These are phyloP conservation scores for Polyergus mexicanus DNA, from an alignment of 1,140 invertebrate species.

Conservation along the genomic window DNA sequence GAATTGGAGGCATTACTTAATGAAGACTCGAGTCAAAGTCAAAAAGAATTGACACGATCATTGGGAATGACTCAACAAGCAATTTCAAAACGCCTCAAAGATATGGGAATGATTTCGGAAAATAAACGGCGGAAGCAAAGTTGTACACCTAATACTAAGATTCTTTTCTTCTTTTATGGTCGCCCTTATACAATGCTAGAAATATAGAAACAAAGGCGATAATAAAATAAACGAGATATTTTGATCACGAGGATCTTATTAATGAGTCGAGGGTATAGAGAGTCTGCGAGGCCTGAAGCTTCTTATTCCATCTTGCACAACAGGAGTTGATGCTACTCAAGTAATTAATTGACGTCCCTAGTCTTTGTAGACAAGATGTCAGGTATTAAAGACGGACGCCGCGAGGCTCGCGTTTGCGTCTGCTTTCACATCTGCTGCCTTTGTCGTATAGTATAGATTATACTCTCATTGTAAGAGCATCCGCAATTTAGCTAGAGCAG, in stretches of 20 bases:
- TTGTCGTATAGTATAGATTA: conserved; percentile 73
- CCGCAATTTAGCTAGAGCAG: conserved; percentile 33
- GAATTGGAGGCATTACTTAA: too few relatives aligned
- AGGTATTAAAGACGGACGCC: conserved; percentile 74
- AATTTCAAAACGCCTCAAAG: too few relatives aligned
- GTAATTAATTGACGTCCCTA: conserved; percentile 84
- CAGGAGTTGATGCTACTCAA: conserved; percentile 52
- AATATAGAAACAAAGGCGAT: background rate
- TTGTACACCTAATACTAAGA: too few relatives aligned
- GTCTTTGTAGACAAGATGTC: conserved; percentile 82
- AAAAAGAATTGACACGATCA: too few relatives aligned
- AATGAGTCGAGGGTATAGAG: background rate
- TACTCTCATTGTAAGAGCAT: conserved; percentile 30
- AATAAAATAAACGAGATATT: background rate
- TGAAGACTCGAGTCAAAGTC: too few relatives aligned
- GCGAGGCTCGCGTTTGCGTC: conserved; percentile 74
- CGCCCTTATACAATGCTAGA: too few relatives aligned
- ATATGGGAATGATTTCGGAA: too few relatives aligned
- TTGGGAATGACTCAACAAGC: too few relatives aligned
- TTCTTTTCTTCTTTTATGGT: background rate
- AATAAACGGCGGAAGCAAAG: too few relatives aligned
- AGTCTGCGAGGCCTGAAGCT: conserved; percentile 27
- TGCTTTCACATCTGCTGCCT: conserved; percentile 67
- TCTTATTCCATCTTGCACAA: conserved; percentile 46
- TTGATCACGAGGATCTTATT: background rate